These are phyloP conservation scores for Pollenia amentaria DNA, from an alignment of 2,888 invertebrate genomes.

Conservation along the genomic window DNA sequence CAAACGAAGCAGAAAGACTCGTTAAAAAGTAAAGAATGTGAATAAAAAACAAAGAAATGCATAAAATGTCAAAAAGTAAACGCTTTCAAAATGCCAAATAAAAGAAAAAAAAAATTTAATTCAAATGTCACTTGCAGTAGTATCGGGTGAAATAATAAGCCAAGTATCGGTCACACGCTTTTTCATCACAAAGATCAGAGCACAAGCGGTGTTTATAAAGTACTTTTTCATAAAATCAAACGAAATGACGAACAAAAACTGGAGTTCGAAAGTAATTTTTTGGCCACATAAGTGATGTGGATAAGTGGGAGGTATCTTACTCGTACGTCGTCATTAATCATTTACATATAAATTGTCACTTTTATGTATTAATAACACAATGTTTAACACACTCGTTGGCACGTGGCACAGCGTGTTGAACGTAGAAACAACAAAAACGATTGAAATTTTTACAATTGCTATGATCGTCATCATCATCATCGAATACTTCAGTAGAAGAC, in stretches of 20 bases:
- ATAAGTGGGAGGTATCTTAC: slow-evolving; percentile 39
- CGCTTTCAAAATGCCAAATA: too few relatives aligned
- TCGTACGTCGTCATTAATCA: slow-evolving; percentile 52
- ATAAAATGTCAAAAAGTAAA: too few relatives aligned
- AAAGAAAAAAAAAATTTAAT: neutral
- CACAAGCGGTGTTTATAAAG: neutral
- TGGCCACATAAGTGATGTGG: slow-evolving; percentile 41
- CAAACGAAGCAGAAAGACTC: too few relatives aligned
- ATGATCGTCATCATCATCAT: slow-evolving; percentile 35
- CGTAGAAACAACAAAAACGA: slow-evolving; percentile 30
- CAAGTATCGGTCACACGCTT: neutral
- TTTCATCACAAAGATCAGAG: slow-evolving; percentile 16
- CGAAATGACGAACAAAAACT: slow-evolving; percentile 11
- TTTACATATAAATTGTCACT: slow-evolving; percentile 71
- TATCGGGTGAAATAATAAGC: slow-evolving; percentile 30
- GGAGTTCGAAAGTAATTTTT: slow-evolving; percentile 46
- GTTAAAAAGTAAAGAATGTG: too few relatives aligned
- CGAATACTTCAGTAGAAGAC: slow-evolving; percentile 9
- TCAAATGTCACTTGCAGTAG: slow-evolving; percentile 24
- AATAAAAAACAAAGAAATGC: too few relatives aligned
- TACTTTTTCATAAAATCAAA: slow-evolving; percentile 40
- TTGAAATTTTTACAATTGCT: slow-evolving; percentile 51
- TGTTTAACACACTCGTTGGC: slow-evolving; percentile 63
- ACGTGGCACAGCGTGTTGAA: slow-evolving; percentile 59
- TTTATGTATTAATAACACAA: slow-evolving; percentile 67